phyloP scores from a whole-genome alignment of 2,113 vertebrate genomes.

The Spheniscus mendiculus region DNA sequence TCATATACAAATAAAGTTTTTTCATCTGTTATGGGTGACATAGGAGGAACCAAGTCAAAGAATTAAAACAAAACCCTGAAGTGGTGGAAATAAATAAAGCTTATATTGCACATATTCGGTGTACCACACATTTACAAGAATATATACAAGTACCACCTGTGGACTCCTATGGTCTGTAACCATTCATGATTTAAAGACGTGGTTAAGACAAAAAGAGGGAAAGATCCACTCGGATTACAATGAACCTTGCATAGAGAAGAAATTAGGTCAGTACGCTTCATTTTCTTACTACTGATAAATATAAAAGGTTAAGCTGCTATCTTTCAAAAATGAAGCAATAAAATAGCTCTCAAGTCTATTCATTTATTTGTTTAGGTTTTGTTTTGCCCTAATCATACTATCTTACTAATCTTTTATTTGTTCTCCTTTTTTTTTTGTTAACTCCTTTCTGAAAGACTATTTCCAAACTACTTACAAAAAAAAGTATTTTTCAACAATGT shows the following conservation, averaged over 20 bases:
- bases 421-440: not conserved
- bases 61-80: not conserved
- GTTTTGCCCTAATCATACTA: not conserved
- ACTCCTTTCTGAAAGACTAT: not conserved
- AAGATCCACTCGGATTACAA: not conserved
- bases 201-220: not conserved
- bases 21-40: not conserved
- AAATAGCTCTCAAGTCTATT: not conserved
- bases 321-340: not conserved
- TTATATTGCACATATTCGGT: not conserved
- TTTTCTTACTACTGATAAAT: not conserved
- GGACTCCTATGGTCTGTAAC: not conserved
- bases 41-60: not conserved
- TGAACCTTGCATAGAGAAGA: not conserved
- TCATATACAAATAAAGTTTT: not conserved
- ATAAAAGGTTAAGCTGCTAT: not conserved
- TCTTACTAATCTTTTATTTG: not conserved
- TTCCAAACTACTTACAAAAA: not conserved
- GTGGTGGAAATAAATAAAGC: not conserved
- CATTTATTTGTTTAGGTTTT: not conserved
- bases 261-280: not conserved
- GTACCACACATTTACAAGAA: not conserved
- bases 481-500: not conserved
- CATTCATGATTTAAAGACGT: not conserved
- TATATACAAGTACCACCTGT: not conserved